Conservation (phyloP, 1,140 invertebrate genomes). For the Hylaeus anthracinus region DNA sequence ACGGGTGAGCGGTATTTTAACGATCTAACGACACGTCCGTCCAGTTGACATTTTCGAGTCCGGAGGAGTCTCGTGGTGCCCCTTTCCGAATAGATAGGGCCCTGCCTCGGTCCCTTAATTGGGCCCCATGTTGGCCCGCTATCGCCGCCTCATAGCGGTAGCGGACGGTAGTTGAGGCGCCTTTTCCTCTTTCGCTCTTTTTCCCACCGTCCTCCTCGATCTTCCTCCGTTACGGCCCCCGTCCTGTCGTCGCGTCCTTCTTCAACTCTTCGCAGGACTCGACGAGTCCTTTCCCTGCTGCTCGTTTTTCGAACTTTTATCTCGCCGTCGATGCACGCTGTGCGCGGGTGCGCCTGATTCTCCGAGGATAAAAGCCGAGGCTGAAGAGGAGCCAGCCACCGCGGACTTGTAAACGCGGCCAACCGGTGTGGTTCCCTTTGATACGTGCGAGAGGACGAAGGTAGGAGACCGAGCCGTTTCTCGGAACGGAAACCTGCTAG, state of each 20-base stretch:
- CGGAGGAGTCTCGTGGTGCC: not conserved
- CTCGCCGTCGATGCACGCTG: conserved; percentile 58
- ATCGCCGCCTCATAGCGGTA: conserved; percentile 68
- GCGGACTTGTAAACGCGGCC: conserved; percentile 35
- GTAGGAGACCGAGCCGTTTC: not conserved
- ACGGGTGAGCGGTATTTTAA: conserved; percentile 60
- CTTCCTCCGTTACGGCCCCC: conserved; percentile 30
- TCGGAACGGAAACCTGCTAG: not conserved
- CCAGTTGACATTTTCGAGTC: conserved; percentile 51
- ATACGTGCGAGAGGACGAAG: not conserved
- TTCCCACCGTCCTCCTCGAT: conserved; percentile 48
- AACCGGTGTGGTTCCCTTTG: not conserved
- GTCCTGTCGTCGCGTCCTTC: conserved; percentile 46
- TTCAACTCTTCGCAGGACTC: conserved; percentile 33
- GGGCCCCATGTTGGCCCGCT: conserved; percentile 74
- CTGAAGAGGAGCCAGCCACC: conserved; percentile 41
- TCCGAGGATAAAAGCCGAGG: conserved; percentile 65
- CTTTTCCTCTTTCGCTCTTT: conserved; percentile 48
- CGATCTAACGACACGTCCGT: conserved; percentile 58
- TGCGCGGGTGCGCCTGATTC: conserved; percentile 74
- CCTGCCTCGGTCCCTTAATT: conserved; percentile 72
- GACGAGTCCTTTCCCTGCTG: not conserved
- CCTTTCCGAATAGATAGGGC: conserved; percentile 62
- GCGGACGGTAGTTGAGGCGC: conserved; percentile 66
- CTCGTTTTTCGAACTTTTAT: conserved; percentile 55